These are phyloP conservation scores for Tetranychus urticae DNA, from an alignment of 1,140 invertebrate genomes.

Conservation along the genomic window DNA sequence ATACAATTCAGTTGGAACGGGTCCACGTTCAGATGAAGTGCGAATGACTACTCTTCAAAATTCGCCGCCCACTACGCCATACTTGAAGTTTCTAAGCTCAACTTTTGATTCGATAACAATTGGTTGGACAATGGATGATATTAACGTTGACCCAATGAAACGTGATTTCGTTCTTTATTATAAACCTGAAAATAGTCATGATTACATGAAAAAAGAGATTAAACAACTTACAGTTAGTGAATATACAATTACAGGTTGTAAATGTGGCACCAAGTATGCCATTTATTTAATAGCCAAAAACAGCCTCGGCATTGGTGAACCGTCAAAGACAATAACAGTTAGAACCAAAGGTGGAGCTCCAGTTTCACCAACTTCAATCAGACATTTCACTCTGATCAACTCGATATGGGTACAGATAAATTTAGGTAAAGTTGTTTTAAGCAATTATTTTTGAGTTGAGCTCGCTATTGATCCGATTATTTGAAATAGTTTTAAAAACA, in stretches of 20 bases:
- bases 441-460: neutral
- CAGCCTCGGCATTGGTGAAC: conserved; percentile 56
- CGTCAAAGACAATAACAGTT: conserved; percentile 27
- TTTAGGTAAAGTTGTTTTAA: neutral
- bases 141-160: conserved; percentile 1
- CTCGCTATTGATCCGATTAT: neutral
- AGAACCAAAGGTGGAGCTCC: conserved; percentile 14
- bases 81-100: conserved; percentile 11
- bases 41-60: conserved; percentile 15
- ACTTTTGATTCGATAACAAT: conserved; percentile 12
- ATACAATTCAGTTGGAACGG: conserved; percentile 23
- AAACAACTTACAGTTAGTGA: neutral
- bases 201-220: neutral
- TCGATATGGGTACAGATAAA: neutral
- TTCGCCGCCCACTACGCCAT: conserved; percentile 10
- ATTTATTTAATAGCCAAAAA: conserved; percentile 58
- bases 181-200: neutral
- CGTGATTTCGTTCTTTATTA: neutral
- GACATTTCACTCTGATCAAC: neutral
- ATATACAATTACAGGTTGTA: conserved; percentile 12
- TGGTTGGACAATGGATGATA: conserved; percentile 7
- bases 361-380: conserved; percentile 10
- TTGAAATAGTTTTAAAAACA: neutral
- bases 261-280: conserved; percentile 57
- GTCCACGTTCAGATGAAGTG: conserved; percentile 20